A percentile compares a stretch with the other conserved stretches of the same genome.
phyloP scores from a whole-genome alignment of 2,113 vertebrate genomes.

The Dryoscopus gambensis region DNA sequence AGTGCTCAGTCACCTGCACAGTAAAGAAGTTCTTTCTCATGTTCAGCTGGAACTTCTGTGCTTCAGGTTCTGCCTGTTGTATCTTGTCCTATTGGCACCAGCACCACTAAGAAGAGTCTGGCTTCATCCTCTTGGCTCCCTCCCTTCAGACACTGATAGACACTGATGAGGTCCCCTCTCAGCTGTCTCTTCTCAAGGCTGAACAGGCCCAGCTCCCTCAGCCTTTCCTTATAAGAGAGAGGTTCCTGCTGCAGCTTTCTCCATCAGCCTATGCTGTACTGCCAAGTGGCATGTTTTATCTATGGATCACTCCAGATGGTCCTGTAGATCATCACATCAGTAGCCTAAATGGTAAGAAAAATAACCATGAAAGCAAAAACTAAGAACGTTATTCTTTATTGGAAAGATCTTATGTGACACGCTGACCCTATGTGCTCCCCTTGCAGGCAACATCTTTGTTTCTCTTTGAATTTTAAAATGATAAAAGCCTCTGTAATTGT shows the following conservation, averaged over 20 bases:
- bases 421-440: not conserved
- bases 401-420: not conserved
- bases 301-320: not conserved
- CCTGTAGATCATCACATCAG: not conserved
- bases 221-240: not conserved
- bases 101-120: not conserved
- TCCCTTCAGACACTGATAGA: not conserved
- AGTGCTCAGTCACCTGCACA: accelerated
- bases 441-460: not conserved
- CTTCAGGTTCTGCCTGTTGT: not conserved
- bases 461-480: not conserved
- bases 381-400: not conserved
- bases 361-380: not conserved
- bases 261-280: not conserved
- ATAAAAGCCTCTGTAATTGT: not conserved
- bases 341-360: not conserved
- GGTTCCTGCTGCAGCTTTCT: not conserved
- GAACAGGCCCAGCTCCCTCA: not conserved
- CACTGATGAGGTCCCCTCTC: not conserved
- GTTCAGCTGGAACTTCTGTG: not conserved
- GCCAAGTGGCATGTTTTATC: not conserved
- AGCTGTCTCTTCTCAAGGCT: not conserved
- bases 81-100: not conserved
- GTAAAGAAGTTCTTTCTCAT: not conserved
- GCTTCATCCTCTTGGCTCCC: not conserved